A percentile compares a stretch with the other conserved stretches of the same genome.
Conservation (phyloP, 2,888 invertebrate species). For the Caenorhabditis doughertyi region DNA sequence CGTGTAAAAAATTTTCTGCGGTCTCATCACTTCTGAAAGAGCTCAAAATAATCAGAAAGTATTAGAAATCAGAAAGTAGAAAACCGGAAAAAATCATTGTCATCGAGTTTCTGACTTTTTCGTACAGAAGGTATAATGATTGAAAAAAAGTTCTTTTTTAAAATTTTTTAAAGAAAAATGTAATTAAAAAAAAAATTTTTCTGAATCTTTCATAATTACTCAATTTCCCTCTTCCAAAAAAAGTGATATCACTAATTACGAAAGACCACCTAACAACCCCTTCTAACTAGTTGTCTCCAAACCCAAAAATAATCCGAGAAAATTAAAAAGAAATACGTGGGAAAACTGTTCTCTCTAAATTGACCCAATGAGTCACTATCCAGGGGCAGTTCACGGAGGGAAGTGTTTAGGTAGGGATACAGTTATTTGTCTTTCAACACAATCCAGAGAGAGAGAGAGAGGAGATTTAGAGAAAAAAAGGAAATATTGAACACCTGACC, state of each 20-base stretch:
- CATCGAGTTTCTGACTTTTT: too few species aligned
- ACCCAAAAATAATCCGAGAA: background rate
- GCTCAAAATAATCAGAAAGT: too few species aligned
- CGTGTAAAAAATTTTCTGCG: too few species aligned
- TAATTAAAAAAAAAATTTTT: too few species aligned
- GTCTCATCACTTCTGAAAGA: too few species aligned
- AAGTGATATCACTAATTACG: constrained; percentile 14
- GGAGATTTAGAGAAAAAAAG: constrained; percentile 1
- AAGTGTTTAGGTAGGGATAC: background rate
- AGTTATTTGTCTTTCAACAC: constrained; percentile 3
- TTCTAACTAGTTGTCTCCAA: background rate
- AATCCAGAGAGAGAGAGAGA: background rate
- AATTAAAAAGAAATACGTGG: background rate
- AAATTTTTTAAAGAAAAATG: too few species aligned
- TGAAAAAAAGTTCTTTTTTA: too few species aligned
- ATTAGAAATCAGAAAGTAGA: too few species aligned
- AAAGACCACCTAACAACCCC: background rate
- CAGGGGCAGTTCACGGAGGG: too few species aligned
- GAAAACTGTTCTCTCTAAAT: background rate
- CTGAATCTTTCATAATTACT: background rate
- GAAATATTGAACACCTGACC: constrained; percentile 16
- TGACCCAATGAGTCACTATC: constrained; percentile 33
- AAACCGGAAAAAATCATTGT: too few species aligned
- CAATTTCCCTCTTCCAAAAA: background rate
- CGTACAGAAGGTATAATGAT: too few species aligned